Evolutionary conservation across 2,888 invertebrate species (phyloP).

Genomic region (Tetragonisca angustula): DNA sequence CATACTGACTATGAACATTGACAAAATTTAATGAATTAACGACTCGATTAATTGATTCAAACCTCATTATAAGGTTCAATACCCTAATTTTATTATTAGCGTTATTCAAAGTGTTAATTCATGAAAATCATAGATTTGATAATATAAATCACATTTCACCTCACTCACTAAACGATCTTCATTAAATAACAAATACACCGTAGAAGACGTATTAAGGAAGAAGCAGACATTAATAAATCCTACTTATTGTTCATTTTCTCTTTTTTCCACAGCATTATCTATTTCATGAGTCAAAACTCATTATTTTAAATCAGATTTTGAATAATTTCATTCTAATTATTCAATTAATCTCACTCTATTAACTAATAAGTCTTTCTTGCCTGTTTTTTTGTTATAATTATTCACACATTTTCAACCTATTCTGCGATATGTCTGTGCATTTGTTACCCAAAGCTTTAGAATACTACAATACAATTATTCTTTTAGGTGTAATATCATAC

Average conservation of each 20-base stretch:
- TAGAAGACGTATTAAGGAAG: slow-evolving; percentile 81
- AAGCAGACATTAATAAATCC: slow-evolving; percentile 76
- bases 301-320: slow-evolving; percentile 64
- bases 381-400: slow-evolving; percentile 65
- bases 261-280: slow-evolving; percentile 51
- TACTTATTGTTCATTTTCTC: slow-evolving; percentile 65
- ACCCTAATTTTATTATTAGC: slow-evolving; percentile 60
- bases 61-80: slow-evolving; percentile 47
- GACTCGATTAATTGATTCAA: slow-evolving; percentile 61
- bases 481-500: slow-evolving; percentile 73
- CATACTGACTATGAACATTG: slow-evolving; percentile 81
- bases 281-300: slow-evolving; percentile 55
- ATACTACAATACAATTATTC: slow-evolving; percentile 74
- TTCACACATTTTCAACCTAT: slow-evolving; percentile 67
- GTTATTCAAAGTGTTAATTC: slow-evolving; percentile 65
- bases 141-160: slow-evolving; percentile 74
- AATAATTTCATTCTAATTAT: slow-evolving; percentile 37
- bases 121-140: slow-evolving; percentile 67
- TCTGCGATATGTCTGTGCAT: slow-evolving; percentile 72
- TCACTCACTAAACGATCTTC: slow-evolving; percentile 75
- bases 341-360: slow-evolving; percentile 48
- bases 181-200: slow-evolving; percentile 78
- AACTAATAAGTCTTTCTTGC: slow-evolving; percentile 61
- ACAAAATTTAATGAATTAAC: slow-evolving; percentile 75
- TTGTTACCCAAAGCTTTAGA: slow-evolving; percentile 68